Evolutionary conservation across 2,888 invertebrate species (phyloP), one percentile per base, ranked within the genome.

Genomic region (Hermodice carunculata): DNA sequence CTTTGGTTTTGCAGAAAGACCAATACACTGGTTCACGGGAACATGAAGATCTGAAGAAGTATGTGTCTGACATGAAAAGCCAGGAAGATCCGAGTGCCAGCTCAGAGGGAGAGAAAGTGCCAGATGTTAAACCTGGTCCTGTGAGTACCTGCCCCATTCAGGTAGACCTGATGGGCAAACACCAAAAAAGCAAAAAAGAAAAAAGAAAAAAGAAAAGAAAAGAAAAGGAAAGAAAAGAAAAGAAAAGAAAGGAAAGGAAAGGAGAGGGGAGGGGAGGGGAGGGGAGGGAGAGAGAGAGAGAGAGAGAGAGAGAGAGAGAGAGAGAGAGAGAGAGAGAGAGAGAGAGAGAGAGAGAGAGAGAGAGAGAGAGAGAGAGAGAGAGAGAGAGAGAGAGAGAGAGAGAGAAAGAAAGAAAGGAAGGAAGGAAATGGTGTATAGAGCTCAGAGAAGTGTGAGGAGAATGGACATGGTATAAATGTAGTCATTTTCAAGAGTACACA

Each of bases 21-120:
- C 92, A 92, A 79, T 92, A 93, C 75, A 89, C 91, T 48, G 92
- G 91, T 0, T 87, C 89, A 19, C 88, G 92, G 22, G 90, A 89
- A 8, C 88, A 91, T 58, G 91, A 91, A 32, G 91, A 91, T 5
- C 87, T 96, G 1, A 91, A 91, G 78, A 81, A 86, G 0, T 95
- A 91, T 81, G 91, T 94, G 1, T 89, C 89, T 26, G 90, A 90
- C 81, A 94, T 93, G 92, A 58, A 72, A n/a, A 24, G 11, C 3
- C 17, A 51, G 29, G 43, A 34, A 11, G 48, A 54, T 11, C 51
- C 56, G 4, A 51, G 17, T 19, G 40, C 40, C n/a, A 26, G 17
- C 11, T 37, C 60, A 11, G 66, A 69, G 8, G 70, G 74, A 5
- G 60, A 60, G 28, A 52, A 65, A 57, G 28, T 61, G 31, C 62